phyloP scores from a whole-genome alignment of 1,140 invertebrate genomes.

The Penaeus indicus region DNA sequence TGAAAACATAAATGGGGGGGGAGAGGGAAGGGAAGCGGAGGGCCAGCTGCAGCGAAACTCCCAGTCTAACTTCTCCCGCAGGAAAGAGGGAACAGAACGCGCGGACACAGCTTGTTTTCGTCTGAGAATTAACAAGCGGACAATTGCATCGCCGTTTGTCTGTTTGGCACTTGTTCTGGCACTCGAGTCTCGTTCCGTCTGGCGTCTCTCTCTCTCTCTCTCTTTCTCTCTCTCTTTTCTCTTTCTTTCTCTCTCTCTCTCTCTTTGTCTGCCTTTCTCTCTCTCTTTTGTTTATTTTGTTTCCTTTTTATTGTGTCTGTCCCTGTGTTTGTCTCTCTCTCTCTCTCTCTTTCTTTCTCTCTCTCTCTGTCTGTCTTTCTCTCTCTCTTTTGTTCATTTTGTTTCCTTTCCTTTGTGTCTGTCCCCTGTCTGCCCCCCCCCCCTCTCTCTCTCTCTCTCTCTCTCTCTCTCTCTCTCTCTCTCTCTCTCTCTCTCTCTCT shows the following conservation, averaged over 20 bases:
- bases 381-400: not conserved
- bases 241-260: not conserved
- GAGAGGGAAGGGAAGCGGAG: too few species aligned
- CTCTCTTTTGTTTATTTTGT: not conserved
- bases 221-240: not conserved
- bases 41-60: too few species aligned
- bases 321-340: not conserved
- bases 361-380: not conserved
- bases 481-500: not conserved
- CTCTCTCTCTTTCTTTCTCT: not conserved
- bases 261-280: not conserved
- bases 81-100: too few species aligned
- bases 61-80: too few species aligned
- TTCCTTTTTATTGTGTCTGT: not conserved
- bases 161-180: slow-evolving; percentile 11
- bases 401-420: not conserved
- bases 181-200: not conserved
- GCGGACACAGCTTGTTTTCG: not conserved
- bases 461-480: not conserved
- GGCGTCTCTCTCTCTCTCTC: slow-evolving; percentile 9
- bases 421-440: not conserved
- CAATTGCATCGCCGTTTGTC: not conserved
- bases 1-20: not conserved
- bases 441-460: not conserved
- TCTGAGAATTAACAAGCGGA: too few species aligned